These are phyloP conservation scores for Drosophila tani DNA, from an alignment of 1,140 invertebrate genomes.

Conservation along the genomic window DNA sequence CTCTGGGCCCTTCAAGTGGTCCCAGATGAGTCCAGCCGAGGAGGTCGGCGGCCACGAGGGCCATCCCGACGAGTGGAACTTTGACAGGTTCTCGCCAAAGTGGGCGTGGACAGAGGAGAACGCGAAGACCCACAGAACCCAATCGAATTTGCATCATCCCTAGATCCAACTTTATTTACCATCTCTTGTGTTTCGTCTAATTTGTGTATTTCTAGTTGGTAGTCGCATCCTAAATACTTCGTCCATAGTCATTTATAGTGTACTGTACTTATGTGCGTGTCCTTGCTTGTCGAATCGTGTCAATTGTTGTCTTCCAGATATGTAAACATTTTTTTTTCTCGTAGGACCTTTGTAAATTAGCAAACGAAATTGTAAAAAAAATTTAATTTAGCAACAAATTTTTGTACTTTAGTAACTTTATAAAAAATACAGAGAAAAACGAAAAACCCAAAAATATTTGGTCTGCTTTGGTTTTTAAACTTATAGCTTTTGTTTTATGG, in stretches of 20 bases:
- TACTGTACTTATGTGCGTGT: constrained; percentile 49
- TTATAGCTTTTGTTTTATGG: neutral
- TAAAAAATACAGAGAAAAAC: constrained; percentile 36
- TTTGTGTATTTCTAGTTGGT: constrained; percentile 67
- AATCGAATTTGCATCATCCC: constrained; percentile 42
- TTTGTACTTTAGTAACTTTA: constrained; percentile 58
- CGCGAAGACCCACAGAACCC: constrained; percentile 6
- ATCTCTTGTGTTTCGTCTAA: constrained; percentile 18
- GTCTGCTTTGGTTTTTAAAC: neutral
- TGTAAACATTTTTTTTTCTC: constrained; percentile 19
- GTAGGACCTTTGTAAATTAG: constrained; percentile 34
- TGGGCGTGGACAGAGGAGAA: constrained; percentile 86
- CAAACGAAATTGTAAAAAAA: constrained; percentile 50
- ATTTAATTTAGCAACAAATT: constrained; percentile 57
- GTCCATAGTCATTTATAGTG: constrained; percentile 62
- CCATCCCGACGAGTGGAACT: constrained; percentile 92
- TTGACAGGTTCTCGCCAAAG: constrained; percentile 86
- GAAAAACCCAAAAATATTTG: neutral
- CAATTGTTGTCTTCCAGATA: constrained; percentile 70
- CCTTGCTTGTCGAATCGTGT: constrained; percentile 28
- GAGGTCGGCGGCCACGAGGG: constrained; percentile 87
- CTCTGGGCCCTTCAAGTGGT: constrained; percentile 90
- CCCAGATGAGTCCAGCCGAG: constrained; percentile 86
- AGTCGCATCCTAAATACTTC: constrained; percentile 49
- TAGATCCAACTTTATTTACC: constrained; percentile 24